A percentile compares a stretch with the other conserved stretches of the same genome.
These are phyloP conservation scores for Psilopsiagon aymara DNA, from an alignment of 2,113 vertebrate species.

Conservation along the genomic window DNA sequence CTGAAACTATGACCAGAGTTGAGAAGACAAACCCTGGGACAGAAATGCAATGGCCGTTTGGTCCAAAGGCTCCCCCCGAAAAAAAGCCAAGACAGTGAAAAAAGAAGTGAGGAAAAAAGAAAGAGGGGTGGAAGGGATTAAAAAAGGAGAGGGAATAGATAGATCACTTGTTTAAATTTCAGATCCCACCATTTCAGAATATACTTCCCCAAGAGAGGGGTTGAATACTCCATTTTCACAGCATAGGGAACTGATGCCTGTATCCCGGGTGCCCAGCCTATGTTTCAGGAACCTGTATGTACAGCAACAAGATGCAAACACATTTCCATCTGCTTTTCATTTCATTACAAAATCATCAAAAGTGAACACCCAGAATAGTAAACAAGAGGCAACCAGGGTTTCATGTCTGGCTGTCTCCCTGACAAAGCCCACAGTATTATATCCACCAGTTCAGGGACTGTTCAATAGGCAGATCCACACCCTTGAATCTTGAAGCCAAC, in stretches of 20 bases:
- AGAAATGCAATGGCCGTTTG: background rate
- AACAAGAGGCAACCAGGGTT: background rate
- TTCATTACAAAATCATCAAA: background rate
- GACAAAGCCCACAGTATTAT: background rate
- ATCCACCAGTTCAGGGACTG: background rate
- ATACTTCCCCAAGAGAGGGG: background rate
- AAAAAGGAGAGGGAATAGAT: background rate
- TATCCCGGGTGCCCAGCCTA: background rate
- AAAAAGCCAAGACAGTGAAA: background rate
- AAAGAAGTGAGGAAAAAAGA: background rate
- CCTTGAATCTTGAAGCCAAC: background rate
- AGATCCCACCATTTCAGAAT: background rate
- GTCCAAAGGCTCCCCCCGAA: background rate
- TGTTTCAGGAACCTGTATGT: background rate
- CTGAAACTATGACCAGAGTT: background rate
- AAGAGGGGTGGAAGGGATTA: accelerated
- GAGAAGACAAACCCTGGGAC: background rate
- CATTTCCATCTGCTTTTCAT: background rate
- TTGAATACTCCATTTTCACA: background rate
- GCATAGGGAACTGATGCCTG: accelerated
- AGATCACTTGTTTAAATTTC: background rate
- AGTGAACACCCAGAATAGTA: background rate
- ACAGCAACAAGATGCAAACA: background rate
- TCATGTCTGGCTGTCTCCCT: background rate
- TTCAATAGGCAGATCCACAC: background rate